Base-by-base conservation (phyloP, 2,797 vertebrate genomes). In the Syndactyla subalaris region DNA sequence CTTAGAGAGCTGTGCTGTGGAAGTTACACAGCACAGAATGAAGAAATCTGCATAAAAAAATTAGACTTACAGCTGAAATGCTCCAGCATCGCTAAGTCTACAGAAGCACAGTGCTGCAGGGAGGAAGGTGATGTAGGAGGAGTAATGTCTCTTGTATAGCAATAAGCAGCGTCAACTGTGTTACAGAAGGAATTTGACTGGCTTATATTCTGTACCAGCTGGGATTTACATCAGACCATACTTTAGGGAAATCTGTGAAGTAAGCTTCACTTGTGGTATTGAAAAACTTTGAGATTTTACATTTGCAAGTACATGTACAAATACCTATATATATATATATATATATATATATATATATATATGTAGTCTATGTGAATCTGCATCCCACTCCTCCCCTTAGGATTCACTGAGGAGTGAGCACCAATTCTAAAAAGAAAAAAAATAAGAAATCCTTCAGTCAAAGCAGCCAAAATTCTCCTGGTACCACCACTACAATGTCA, bases 11-110 rank as follows among this genome's bases (percentile, higher is more conserved):
- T 85, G 81, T 92, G 83, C 73, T 74, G 88, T 65, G 75, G 86
- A 91, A 96, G 83, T 91, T 73, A 20, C 62, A 71, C 26, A 14
- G 88, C 83, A 49, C 49, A 62, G 91, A 96, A 68, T 55, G 89
- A 94, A 96, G 92, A 55, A 95, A 94, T 88, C 86, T 86, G 84
- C 86, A 96, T 85, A 96, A 95, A 93, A 85, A 95, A 94, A 91
- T 94, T 57, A 88, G 84, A 85, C 74, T 90, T 49, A 79, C 6
- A 67, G 78, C 51, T 92, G 49, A 97, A 96, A 81, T 9, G 39
- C 29, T 95, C 58, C 68, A 65, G 36, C 82, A 90, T 46, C 84
- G 77, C 83, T 65, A 34, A 70, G 65, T 77, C 55, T 86, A 39
- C 21, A 86, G 89, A 84, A 90, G 61, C 16, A 55, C 36, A 61